These are phyloP conservation scores for Platycnemis pennipes DNA, from an alignment of 2,888 invertebrate species.

Conservation along the genomic window DNA sequence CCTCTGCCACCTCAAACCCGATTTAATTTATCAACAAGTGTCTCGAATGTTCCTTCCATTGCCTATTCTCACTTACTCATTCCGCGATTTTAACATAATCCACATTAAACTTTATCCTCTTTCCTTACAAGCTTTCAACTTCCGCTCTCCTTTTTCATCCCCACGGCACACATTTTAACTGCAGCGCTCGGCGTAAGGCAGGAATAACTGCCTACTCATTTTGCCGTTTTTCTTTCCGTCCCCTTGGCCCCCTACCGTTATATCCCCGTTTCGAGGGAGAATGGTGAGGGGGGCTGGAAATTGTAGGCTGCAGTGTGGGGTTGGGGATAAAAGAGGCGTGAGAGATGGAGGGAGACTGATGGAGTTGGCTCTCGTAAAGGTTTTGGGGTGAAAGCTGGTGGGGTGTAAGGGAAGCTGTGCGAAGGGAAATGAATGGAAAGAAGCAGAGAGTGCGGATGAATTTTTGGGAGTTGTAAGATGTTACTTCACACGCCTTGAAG, in stretches of 20 bases:
- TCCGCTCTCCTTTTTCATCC: background rate
- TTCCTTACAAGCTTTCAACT: background rate
- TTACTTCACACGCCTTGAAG: background rate
- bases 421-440: background rate
- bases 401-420: background rate
- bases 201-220: slow-evolving; percentile 25
- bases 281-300: background rate
- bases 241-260: background rate
- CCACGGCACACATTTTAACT: background rate
- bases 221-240: slow-evolving; percentile 28
- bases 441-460: background rate
- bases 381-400: background rate
- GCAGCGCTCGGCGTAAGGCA: background rate
- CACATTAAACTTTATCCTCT: background rate
- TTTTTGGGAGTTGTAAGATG: background rate
- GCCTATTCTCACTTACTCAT: background rate
- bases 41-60: background rate
- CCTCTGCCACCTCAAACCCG: too few relatives aligned
- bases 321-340: background rate
- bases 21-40: too few relatives aligned
- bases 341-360: slow-evolving; percentile 44
- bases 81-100: background rate
- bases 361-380: background rate
- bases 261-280: background rate
- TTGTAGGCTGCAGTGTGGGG: background rate